Evolutionary conservation across 2,888 invertebrate genomes (phyloP), one percentile per base, ranked within the genome.

Genomic region (Pyrocoelia pectoralis): DNA sequence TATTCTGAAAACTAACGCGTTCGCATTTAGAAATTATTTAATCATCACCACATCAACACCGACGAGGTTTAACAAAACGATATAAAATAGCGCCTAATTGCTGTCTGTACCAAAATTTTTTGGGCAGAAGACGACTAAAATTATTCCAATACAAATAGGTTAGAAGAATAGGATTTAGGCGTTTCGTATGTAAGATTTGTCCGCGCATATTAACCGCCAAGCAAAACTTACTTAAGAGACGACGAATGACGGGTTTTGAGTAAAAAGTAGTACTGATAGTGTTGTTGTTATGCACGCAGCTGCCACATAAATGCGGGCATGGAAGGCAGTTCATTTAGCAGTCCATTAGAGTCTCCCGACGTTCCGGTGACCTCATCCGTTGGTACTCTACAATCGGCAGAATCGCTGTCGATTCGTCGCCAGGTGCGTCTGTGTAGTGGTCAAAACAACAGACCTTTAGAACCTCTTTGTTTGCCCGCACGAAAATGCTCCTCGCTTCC

Each of bases 321-420:
- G 70, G 93, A 92, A 52, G 87, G 87, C 68, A 92, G 92, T 54
- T 89, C 92, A 3, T 84, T 91, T 62, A 92, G 91, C 70, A 93
- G 92, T 66, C 93, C 94, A n/a, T 83, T 93, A 78, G 93, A 94
- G 80, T 92, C 92, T 10, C 91, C 92, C 15, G 92, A 92, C 73
- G 90, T 86, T 50, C 88, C 87, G 57, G 85, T 88, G 68, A 88
- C 88, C 65, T 88, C 88, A 76, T 88, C 88, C 59, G 84, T 88
- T 68, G 88, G 85, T 29, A 89, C 88, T 69, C 85, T 88, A 78
- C 87, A 87, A 73, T 87, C 87, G 82, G 86, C 87, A 83, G 88
- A 88, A 70, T 83, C 83, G 66, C 83, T 86, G 72, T 81, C 82
- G 62, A 74, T 80, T 56, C 80, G 81, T 70, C 81, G 82, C 70